Evolutionary conservation across 2,113 vertebrate genomes (phyloP).

Genomic region (Stigmatopora argus): DNA sequence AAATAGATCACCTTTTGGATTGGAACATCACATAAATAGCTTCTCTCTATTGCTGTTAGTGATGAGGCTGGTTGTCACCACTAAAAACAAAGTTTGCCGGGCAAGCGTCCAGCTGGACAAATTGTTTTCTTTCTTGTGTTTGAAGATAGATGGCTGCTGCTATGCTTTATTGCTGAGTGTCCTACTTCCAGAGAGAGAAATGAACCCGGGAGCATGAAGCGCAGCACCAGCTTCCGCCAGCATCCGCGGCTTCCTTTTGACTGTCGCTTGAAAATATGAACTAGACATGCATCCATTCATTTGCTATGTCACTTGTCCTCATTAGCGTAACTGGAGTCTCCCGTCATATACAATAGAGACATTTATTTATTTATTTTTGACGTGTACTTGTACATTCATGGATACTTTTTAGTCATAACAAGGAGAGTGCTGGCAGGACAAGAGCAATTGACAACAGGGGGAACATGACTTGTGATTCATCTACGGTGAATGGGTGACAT

Average conservation of each 20-base stretch:
- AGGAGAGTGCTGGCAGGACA: too few relatives aligned
- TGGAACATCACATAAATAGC: constrained; percentile 9
- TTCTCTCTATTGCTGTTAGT: constrained; percentile 8
- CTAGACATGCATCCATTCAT: constrained; percentile 27
- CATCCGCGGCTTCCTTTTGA: constrained; percentile 43
- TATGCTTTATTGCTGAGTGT: constrained; percentile 52
- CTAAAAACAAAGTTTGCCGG: constrained; percentile 33
- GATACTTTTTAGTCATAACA: too few relatives aligned
- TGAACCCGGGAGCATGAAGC: constrained; percentile 49
- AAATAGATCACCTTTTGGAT: constrained; percentile 10
- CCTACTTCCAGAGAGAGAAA: constrained; percentile 54
- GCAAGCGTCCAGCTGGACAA: constrained; percentile 44
- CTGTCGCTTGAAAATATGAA: constrained; percentile 42
- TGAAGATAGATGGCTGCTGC: constrained; percentile 55
- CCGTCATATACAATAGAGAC: neutral
- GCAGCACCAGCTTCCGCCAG: constrained; percentile 30
- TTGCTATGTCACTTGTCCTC: neutral
- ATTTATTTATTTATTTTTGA: neutral
- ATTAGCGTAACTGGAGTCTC: neutral
- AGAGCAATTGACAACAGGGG: neutral
- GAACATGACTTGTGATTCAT: neutral
- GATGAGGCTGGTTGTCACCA: constrained; percentile 31
- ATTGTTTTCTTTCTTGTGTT: constrained; percentile 43
- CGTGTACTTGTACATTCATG: neutral
- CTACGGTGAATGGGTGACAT: too few relatives aligned